These are phyloP conservation scores for Allobates femoralis DNA, from an alignment of 2,797 vertebrate species.

Conservation along the genomic window DNA sequence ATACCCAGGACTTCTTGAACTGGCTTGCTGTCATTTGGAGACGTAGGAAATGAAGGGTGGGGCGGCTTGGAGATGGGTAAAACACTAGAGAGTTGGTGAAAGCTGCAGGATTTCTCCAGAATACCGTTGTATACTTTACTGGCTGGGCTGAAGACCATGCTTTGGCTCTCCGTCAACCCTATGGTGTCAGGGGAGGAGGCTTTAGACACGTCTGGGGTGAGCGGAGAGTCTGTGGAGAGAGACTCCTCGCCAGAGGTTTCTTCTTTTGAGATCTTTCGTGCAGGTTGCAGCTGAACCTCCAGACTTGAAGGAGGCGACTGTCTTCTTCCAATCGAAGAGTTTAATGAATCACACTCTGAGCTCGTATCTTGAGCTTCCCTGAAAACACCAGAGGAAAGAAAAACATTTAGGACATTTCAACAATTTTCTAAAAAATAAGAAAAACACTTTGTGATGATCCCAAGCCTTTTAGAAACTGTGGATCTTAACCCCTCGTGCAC, in stretches of 20 bases:
- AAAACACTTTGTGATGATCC: not conserved
- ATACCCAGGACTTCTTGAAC: constrained; percentile 76
- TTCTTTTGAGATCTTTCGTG: constrained; percentile 87
- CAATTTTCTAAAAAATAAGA: too few relatives aligned
- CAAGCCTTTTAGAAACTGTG: not conserved
- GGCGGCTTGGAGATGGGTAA: constrained; percentile 81
- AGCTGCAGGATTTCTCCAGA: constrained; percentile 97
- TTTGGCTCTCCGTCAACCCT: constrained; percentile 87
- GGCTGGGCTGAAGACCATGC: constrained; percentile 84
- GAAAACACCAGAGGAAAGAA: constrained; percentile 62
- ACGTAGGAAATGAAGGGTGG: constrained; percentile 85
- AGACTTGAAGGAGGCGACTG: constrained; percentile 82
- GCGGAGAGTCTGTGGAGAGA: constrained; percentile 77
- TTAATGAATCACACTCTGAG: constrained; percentile 92
- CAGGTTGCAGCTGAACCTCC: constrained; percentile 80
- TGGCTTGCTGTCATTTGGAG: constrained; percentile 83
- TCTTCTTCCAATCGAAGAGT: constrained; percentile 86
- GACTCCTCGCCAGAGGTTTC: constrained; percentile 85
- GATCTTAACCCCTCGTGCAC: not conserved
- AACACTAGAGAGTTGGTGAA: constrained; percentile 87
- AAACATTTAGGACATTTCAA: not conserved
- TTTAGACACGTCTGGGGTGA: constrained; percentile 79
- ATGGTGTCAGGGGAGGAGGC: constrained; percentile 91
- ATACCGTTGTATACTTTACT: constrained; percentile 93
- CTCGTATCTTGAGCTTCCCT: constrained; percentile 88